Conservation (phyloP, 2,888 invertebrate genomes). For the Gnatocerus cornutus region DNA sequence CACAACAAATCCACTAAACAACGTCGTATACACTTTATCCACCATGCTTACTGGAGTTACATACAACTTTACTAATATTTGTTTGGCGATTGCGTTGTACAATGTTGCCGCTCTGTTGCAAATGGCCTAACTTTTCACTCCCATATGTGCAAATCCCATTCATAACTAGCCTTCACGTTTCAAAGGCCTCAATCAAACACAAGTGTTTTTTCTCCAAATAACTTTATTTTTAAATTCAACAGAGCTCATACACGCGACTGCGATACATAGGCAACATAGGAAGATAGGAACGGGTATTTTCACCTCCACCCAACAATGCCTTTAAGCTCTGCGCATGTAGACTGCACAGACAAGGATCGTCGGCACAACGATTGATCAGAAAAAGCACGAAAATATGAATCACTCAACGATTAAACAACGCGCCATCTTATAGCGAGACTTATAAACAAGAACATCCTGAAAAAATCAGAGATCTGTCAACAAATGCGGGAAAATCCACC, state of each 20-base stretch:
- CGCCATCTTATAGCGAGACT: slow-evolving; percentile 32
- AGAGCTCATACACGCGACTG: slow-evolving; percentile 14
- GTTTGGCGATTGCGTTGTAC: slow-evolving; percentile 61
- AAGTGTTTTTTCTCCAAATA: slow-evolving; percentile 18
- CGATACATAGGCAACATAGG: slow-evolving; percentile 42
- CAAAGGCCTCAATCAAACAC: slow-evolving; percentile 27
- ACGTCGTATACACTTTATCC: slow-evolving; percentile 57
- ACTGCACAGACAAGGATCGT: slow-evolving; percentile 36
- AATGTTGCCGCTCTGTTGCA: slow-evolving; percentile 54
- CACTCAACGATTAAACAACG: slow-evolving; percentile 47
- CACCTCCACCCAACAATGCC: slow-evolving; percentile 54
- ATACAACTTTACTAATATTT: slow-evolving; percentile 62
- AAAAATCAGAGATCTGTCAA: slow-evolving; percentile 20
- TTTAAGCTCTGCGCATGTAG: slow-evolving; percentile 53
- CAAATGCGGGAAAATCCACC: too few species aligned
- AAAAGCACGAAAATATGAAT: slow-evolving; percentile 54
- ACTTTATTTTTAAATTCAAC: slow-evolving; percentile 37
- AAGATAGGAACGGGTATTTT: slow-evolving; percentile 48
- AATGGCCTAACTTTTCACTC: slow-evolving; percentile 52
- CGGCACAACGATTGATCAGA: slow-evolving; percentile 50
- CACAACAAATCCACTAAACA: slow-evolving; percentile 55
- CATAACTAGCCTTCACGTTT: slow-evolving; percentile 15
- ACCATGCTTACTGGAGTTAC: slow-evolving; percentile 61
- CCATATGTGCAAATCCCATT: slow-evolving; percentile 18
- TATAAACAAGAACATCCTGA: neutral